Percentiles rank a stretch among this genome's conserved stretches.
Conservation (phyloP, 2,888 invertebrate species). For the Scaptomyza polygonia region DNA sequence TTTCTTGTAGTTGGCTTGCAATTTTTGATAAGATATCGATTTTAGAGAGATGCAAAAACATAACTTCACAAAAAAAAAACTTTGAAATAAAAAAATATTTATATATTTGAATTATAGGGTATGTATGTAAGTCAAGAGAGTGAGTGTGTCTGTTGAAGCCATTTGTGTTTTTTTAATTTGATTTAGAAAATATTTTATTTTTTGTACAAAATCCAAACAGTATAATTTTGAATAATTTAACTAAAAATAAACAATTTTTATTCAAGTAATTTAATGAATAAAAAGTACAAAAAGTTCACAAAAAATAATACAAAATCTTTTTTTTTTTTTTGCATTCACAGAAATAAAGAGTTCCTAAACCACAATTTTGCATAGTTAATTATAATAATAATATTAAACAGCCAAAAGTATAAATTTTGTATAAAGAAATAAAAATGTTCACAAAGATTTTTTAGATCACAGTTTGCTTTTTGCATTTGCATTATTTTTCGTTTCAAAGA, state of each 20-base stretch:
- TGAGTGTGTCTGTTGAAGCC: conserved; percentile 8
- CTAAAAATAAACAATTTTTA: conserved; percentile 52
- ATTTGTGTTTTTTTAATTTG: conserved; percentile 19
- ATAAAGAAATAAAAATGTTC: conserved; percentile 66
- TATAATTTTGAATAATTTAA: conserved; percentile 68
- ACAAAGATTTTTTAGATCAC: conserved; percentile 80
- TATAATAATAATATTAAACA: conserved; percentile 53
- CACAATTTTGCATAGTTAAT: conserved; percentile 73
- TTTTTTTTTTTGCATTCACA: conserved; percentile 70
- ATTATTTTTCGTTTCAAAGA: conserved; percentile 70
- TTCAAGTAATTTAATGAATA: conserved; percentile 36
- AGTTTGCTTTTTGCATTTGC: conserved; percentile 81
- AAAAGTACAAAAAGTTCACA: conserved; percentile 44
- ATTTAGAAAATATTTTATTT: conserved; percentile 27
- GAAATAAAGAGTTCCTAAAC: conserved; percentile 65
- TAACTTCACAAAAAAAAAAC: neutral
- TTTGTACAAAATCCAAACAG: conserved; percentile 44
- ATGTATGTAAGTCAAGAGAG: neutral
- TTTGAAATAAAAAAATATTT: conserved; percentile 1
- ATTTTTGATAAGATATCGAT: conserved; percentile 1
- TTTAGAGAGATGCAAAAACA: conserved; percentile 1
- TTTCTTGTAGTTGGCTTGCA: conserved; percentile 11
- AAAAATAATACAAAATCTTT: conserved; percentile 78
- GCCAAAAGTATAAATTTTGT: conserved; percentile 74
- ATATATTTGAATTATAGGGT: no score